Evolutionary conservation across 1,140 invertebrate species (phyloP), one percentile per base, ranked within the genome.

Genomic region (Drosophila hydei): DNA sequence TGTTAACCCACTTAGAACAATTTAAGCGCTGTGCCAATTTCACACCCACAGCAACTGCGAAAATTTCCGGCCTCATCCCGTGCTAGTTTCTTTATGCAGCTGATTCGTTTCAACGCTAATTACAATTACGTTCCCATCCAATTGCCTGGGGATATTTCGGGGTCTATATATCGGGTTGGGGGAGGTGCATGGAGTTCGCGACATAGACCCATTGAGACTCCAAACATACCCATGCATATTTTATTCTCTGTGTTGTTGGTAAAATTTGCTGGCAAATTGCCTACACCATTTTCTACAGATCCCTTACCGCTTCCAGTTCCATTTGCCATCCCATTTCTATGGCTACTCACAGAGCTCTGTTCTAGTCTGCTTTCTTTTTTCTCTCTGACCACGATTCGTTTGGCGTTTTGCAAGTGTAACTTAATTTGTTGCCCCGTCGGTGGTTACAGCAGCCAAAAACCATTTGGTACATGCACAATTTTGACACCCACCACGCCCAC

Each of bases 151-250:
- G 36, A 55, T 27, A 25, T 27, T 6, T 33, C 33, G 27, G 16
- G n/a, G n/a, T n/a, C n/a, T n/a, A n/a, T n/a, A 12, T 30, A 30
- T 42, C 7, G 38, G 38, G 38, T 16, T 14, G 38, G 38, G 14
- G 4, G 4, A 8, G 14, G 42, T 4, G 12, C 12, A 11, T 33
- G 3, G 14, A 7, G 38, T 8, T 48, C n/a, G 50, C 42, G 63
- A 74, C 75, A 75, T 56, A 50, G 72, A 51, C 61, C 65, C 65
- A 75, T 75, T 48, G 72, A 47, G 43, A 30, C 25, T n/a, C 45
- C 58, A 78, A 85, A 85, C 83, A 87, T 75, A 62, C 25, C 77
- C 75, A 87, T 87, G 83, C 81, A 85, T 85, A 85, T 85, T 88
- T 85, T 78, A 85, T 88, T 75, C 71, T 59, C 50, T 48, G 38